Evolutionary conservation across 2,113 vertebrate species (phyloP), one percentile per base, ranked within the genome.

Genomic region (Sterrhoptilus dennistouni): DNA sequence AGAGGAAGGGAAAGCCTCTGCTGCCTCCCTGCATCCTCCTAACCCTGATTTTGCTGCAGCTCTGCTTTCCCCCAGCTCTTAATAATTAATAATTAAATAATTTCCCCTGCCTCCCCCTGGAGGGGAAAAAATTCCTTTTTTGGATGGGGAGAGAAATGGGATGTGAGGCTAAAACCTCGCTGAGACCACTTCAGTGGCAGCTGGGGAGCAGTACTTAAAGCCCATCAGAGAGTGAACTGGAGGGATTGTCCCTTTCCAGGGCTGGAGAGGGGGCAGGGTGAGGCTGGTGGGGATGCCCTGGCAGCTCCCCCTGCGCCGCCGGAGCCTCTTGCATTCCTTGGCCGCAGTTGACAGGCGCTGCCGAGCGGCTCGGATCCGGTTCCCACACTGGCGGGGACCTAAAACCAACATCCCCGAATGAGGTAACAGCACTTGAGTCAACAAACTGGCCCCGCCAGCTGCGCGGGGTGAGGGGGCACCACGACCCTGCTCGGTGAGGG

Each of bases 371-470:
- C 76, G 22, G 82, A 97, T 97, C 97, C 93, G 74, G 94, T 96
- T 96, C 97, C 96, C 96, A 97, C 96, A 96, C 93, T 95, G 95
- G 90, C 42, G 4, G 87, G 89, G 94, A 94, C 91, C 95, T 95
- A 97, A 97, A 96, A 97, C 94, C 65, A 96, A 97, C 96, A 97
- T 97, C 95, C 91, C 96, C 7, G 52, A 83, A 70, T 96, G 97
- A 97, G 95, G 95, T 95, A 95, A 97, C 66, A 29, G 94, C 94
- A 36, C 93, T 96, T 96, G 95, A 95, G 56, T 96, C 96, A 96
- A 97, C 95, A 97, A 93, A 72, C 35, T 52, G 13, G 3, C 70
- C 80, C 65, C 11, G 23, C 56, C 95, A 81, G 91, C 82, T 81
- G 94, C 45, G 24, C 3, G 5, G 59, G 49, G 24, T 2, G 40